Evolutionary conservation across 1,140 invertebrate genomes (phyloP), one percentile per base, ranked within the genome.

Genomic region (Cyclina sinensis): DNA sequence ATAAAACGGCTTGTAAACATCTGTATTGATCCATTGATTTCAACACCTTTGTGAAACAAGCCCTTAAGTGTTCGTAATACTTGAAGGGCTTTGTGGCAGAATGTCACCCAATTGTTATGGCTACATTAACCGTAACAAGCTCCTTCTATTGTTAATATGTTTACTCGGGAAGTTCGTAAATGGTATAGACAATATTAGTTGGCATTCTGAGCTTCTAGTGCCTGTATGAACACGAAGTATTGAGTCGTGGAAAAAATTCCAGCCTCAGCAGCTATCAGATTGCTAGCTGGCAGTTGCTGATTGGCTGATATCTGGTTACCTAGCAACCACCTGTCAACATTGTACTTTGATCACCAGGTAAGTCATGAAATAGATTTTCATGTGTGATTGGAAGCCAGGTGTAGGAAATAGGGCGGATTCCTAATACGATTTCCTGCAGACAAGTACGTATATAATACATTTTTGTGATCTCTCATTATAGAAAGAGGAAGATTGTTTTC

Each of bases 241-340:
- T 70, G 43, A 51, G 27, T 46, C 27, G 24, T 48, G 48, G 46
- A 11, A 51, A 48, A 32, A 70, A 70, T 73, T 48, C 46, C 82
- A 73, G 82, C 82, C 82, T 84, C 82, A 51, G 37, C 18, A 73
- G 35, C 65, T 48, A 54, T 70, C 62, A 16, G 27, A 27, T 30
- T 43, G 43, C 68, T 84, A 35, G 82, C 24, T 84, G 82, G 82
- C 82, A 84, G 32, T 27, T 21, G 54, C 68, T 84, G 82, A 84
- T 84, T 84, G 82, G 82, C 48, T 51, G 82, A 73, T 73, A 70
- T 51, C 39, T 73, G 32, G 68, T 84, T 30, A 43, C 82, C 16
- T 51, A 51, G 82, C 82, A 84, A 84, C 82, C 82, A 84, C 48
- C 62, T 84, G 82, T 84, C 82, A 84, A 84, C 82, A 84, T n/a